A percentile compares a stretch with the other conserved stretches of the same genome.
These are phyloP conservation scores for Cyprinodon diabolis DNA, from an alignment of 2,797 vertebrate genomes.

Conservation along the genomic window DNA sequence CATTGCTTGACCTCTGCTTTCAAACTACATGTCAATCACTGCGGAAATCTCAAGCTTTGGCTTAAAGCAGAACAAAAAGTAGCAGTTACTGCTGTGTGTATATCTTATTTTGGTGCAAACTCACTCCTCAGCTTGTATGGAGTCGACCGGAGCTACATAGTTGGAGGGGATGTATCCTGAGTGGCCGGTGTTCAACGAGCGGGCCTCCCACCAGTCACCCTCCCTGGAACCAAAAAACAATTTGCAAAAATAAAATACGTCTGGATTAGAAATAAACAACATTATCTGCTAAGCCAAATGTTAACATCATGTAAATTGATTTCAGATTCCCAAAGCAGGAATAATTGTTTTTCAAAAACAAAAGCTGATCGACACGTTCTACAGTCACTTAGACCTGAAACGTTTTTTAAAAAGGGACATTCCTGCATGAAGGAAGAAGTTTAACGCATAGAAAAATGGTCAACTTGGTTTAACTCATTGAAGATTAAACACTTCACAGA, in stretches of 20 bases:
- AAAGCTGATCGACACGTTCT: constrained; percentile 5
- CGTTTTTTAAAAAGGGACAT: constrained; percentile 21
- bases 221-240: constrained; percentile 77
- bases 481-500: not conserved
- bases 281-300: too few relatives aligned
- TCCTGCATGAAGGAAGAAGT: constrained; percentile 23
- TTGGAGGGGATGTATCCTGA: constrained; percentile 96
- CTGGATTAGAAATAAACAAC: not conserved
- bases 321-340: constrained; percentile 9
- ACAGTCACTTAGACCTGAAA: constrained; percentile 10
- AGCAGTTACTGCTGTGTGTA: constrained; percentile 5
- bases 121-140: constrained; percentile 98
- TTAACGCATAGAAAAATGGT: constrained; percentile 37
- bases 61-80: not conserved
- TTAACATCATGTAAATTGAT: constrained; percentile 4
- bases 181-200: constrained; percentile 90
- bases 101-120: constrained; percentile 53
- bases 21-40: constrained; percentile 30
- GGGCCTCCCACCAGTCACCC: constrained; percentile 98
- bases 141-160: constrained; percentile 95
- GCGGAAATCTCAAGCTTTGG: not conserved
- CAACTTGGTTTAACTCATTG: constrained; percentile 23
- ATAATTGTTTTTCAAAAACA: constrained; percentile 4
- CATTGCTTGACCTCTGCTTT: constrained; percentile 33
- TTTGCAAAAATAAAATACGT: too few relatives aligned